Base-by-base conservation (phyloP, 2,888 invertebrate species). In the Altica lythri region DNA sequence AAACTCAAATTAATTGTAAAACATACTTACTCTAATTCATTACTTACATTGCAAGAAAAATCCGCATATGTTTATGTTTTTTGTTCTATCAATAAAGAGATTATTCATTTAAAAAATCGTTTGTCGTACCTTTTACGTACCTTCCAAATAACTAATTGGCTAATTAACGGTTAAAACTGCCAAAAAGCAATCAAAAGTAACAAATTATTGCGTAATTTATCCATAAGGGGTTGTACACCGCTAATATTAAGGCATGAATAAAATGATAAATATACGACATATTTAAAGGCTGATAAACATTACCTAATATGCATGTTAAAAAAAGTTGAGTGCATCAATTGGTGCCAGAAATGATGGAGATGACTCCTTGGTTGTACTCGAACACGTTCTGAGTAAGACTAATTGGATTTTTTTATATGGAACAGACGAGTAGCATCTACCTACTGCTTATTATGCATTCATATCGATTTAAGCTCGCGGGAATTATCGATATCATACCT, bases 291-390 rank as follows among this genome's bases (percentile, higher is more conserved):
- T 40, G 46, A 51, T 35, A 51, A 44, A 43, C 51, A 38, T 38
- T 19, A 38, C 47, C 47, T 53, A 53, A 53, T 53, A 47, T 47
- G 35, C 47, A 47, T 53, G 29, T 54, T 54, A 44, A 44, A 44
- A 53, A 49, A 38, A 30, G 38, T 44, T 27, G 49, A 38, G 18
- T 27, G 54, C 54, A 44, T 45, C 54, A 54, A 54, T 54, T 49
- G 54, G 13, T 54, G 54, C 54, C 54, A 49, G 45, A 49, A 54
- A 54, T 49, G 54, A 54, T 49, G 48, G 44, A 49, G 47, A 48
- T 54, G 54, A 43, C 44, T 54, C 38, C 44, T 22, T 46, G 42
- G 40, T 35, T 32, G 46, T 47, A 35, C 17, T 34, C 35, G 30
- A 18, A 53, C 53, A 30, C 37, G 42, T 22, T 22, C 32, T 42